phyloP scores from a whole-genome alignment of 2,797 vertebrate genomes.

The Myoxocephalus aenaeus region DNA sequence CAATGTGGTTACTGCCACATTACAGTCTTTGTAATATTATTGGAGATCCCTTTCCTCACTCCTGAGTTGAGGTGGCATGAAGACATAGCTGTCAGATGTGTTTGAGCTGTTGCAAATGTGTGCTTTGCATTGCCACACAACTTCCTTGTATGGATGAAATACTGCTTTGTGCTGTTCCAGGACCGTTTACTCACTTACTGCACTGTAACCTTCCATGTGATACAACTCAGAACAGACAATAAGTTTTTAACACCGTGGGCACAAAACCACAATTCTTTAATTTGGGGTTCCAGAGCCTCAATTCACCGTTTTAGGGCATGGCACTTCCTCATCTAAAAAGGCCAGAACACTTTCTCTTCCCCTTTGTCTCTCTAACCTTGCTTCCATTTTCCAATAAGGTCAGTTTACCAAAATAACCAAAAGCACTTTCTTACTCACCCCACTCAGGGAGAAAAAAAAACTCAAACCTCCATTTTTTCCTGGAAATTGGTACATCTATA shows the following conservation, averaged over 20 bases:
- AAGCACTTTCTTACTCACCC: not conserved
- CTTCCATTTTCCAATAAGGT: conserved; percentile 44
- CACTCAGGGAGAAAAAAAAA: no score
- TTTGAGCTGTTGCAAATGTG: not conserved
- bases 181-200: not conserved
- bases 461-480: no score
- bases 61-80: not conserved
- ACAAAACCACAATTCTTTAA: not conserved
- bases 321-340: conserved; percentile 38
- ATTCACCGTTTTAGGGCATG: not conserved
- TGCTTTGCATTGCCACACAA: conserved; percentile 31
- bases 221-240: not conserved
- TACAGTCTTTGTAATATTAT: not conserved
- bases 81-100: not conserved
- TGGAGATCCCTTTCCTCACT: not conserved
- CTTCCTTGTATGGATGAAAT: conserved; percentile 48
- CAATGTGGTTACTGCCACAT: not conserved
- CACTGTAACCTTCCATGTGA: not conserved
- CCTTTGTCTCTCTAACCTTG: conserved; percentile 9
- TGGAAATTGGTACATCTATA: not conserved
- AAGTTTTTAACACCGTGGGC: not conserved
- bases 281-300: not conserved
- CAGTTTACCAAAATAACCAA: conserved; percentile 3
- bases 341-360: conserved; percentile 42
- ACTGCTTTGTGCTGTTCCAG: not conserved